Evolutionary conservation across 30 jellyfish, hydroid and myxozoan species (phyloP), one percentile per base, ranked within the genome.

Genomic region (Chironex yamaguchii): DNA sequence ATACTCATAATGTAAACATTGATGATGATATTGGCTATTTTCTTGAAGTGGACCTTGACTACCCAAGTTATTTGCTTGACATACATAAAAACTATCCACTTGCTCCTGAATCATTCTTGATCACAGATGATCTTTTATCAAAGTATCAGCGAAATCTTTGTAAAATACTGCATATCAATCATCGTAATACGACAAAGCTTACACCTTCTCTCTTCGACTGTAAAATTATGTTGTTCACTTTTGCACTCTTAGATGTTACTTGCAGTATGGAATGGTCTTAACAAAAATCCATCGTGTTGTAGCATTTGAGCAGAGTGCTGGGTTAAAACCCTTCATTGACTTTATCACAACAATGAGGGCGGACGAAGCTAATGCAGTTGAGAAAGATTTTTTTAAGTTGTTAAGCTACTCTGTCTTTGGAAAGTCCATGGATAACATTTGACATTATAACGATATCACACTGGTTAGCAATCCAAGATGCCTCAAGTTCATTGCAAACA

Each of bases 401-500:
- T 42, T 42, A 42, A 42, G 17, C 9, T 4, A 42, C 58, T 70
- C 92, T 3, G 90, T 82, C 36, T 67, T 82, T 67, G 92, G 92
- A 20, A 82, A 82, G 49, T 62, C 92, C 17, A 67, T 67, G 81
- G 81, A 67, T 9, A 67, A 20, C 29, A 9, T 67, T 11, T 71
- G 81, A 6, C 68, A 67, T 9, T 71, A 29, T 29, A 24, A 29
- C 11, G 29, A 24, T 6, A 67, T 67, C 29, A 71, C 22, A 24
- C n/a, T 67, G 9, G 70, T 67, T 23, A 3, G 22, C 6, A 29
- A 67, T 9, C 68, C 69, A 6, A 30, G 29, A 67, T 9, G n/a
- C 4, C 9, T 67, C 72, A n/a, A 30, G 17, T 12, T 12, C 20
- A 12, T 20, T 6, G 73, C 32, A 20, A 30, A n/a, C n/a, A 21